Evolutionary conservation across 2,797 vertebrate species (phyloP), one percentile per base, ranked within the genome.

Genomic region (Pseudochromis fuscus): DNA sequence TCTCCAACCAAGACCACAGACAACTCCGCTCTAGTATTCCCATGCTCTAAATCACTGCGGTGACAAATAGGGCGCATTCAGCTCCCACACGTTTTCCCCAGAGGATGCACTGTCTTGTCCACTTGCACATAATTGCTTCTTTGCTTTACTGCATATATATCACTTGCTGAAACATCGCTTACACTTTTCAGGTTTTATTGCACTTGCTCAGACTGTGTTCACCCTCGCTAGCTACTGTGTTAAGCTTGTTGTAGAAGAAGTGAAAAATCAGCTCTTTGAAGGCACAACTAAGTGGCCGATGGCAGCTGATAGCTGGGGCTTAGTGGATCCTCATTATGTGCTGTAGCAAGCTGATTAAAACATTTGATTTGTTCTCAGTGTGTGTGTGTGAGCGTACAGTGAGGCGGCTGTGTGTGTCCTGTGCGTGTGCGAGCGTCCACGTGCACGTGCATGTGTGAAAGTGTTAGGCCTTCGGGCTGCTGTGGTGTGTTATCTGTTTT

Each of bases 331-430:
- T 94, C 92, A 94, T 94, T 93, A 94, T 91, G 84, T 87, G 86
- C 91, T 93, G 89, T 89, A 91, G 91, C 88, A 88, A 90, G 91
- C 92, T 94, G 94, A 95, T 95, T 94, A 94, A 94, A 94, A 94
- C 91, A 91, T 92, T 88, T 87, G 88, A 91, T 92, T 93, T 91
- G 63, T 82, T 87, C 82, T 84, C 72, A 49, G 82, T 69, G 71
- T 75, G 81, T 73, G 79, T 68, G 76, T 79, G 77, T 66, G 63
- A 74, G 71, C 15, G 35, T 74, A 37, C 35, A 62, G 40, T 27
- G 18, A 19, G 67, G 72, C 37, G 75, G 24, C 16, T 68, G 84
- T 74, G 81, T 75, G 72, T 62, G 69, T 75, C 44, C 35, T 53
- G 83, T 89, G 77, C 63, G 13, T 13, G 72, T 55, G 44, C 24